These are phyloP conservation scores for Epirrhoe tristata DNA, from an alignment of 2,888 invertebrate genomes.

Conservation along the genomic window DNA sequence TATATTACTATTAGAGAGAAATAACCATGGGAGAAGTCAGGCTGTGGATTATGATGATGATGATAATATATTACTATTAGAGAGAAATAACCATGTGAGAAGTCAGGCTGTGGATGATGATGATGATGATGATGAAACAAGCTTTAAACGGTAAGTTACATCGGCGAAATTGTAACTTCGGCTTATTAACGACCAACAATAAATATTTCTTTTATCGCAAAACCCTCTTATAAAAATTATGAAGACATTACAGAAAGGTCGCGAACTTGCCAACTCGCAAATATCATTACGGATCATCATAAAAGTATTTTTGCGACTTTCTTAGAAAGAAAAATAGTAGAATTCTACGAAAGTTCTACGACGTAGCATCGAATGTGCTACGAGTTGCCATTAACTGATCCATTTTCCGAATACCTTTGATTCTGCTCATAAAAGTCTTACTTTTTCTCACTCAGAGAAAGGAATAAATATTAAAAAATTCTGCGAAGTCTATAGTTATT, in stretches of 20 bases:
- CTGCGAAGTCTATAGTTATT: too few species aligned
- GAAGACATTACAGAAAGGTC: conserved; percentile 14
- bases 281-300: conserved; percentile 17
- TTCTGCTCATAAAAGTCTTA: conserved; percentile 1
- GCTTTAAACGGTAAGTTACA: neutral
- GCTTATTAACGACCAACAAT: conserved; percentile 15
- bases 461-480: too few species aligned
- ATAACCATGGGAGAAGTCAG: too few species aligned
- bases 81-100: too few species aligned
- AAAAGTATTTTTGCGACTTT: conserved; percentile 15
- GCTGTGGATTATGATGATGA: too few species aligned
- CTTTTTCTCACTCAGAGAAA: too few species aligned
- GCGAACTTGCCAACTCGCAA: conserved; percentile 12
- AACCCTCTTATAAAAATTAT: conserved; percentile 18
- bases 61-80: too few species aligned
- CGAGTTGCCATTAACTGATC: neutral
- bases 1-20: too few species aligned
- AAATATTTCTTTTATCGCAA: conserved; percentile 14
- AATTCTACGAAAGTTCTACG: conserved; percentile 5
- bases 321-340: neutral
- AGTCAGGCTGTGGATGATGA: too few species aligned
- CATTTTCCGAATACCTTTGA: neutral
- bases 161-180: neutral
- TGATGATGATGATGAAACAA: too few species aligned
- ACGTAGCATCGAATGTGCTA: neutral